phyloP scores from a whole-genome alignment of 2,888 invertebrate species.

The Lypha dubia region DNA sequence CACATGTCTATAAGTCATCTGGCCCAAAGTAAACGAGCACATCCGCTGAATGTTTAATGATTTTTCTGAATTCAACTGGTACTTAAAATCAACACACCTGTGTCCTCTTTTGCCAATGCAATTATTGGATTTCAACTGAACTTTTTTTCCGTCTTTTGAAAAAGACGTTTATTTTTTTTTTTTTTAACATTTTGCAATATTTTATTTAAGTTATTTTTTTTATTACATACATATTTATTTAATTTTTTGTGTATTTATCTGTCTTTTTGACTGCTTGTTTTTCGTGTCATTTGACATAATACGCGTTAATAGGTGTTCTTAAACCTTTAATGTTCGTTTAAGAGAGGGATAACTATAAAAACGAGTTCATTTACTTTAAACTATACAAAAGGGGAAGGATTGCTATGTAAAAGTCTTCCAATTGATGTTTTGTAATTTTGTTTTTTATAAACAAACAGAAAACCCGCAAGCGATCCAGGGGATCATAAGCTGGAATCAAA shows the following conservation, averaged over 20 bases:
- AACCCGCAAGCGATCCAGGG: too few relatives aligned
- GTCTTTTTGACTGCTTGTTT: conserved; percentile 46
- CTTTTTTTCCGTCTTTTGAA: neutral
- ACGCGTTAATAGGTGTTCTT: conserved; percentile 49
- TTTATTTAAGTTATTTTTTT: conserved; percentile 20
- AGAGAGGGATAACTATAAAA: conserved; percentile 1
- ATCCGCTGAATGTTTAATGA: conserved; percentile 14
- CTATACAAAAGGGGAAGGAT: conserved; percentile 1
- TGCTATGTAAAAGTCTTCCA: neutral
- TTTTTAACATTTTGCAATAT: conserved; percentile 6
- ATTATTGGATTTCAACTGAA: conserved; percentile 35
- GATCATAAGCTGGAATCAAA: too few relatives aligned
- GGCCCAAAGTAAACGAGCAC: neutral
- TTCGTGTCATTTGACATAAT: conserved; percentile 48
- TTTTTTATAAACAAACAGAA: too few relatives aligned
- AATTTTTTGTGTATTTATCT: conserved; percentile 9
- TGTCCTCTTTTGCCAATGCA: conserved; percentile 52
- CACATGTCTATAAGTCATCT: neutral
- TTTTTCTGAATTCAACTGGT: neutral
- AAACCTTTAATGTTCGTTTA: conserved; percentile 23
- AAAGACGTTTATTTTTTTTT: conserved; percentile 6
- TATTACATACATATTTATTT: conserved; percentile 44
- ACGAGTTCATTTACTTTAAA: neutral
- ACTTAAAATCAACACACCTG: conserved; percentile 56
- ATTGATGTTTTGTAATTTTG: neutral